These are phyloP conservation scores for Orthosia gothica DNA, from an alignment of 2,888 invertebrate genomes.

Conservation along the genomic window DNA sequence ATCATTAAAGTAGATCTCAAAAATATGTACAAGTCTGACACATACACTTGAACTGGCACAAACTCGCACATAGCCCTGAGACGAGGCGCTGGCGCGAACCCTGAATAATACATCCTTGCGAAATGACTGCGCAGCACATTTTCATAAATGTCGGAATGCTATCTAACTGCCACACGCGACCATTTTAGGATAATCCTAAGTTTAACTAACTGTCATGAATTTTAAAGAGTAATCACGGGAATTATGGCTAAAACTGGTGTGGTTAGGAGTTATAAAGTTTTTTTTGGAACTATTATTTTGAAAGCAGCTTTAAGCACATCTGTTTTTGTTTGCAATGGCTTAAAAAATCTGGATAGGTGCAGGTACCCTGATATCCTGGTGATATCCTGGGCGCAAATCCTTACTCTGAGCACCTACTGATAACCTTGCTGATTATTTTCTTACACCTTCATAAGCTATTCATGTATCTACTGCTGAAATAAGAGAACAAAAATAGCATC, in stretches of 20 bases:
- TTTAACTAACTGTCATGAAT: constrained; percentile 36
- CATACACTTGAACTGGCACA: constrained; percentile 10
- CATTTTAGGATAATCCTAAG: constrained; percentile 50
- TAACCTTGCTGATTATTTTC: not conserved
- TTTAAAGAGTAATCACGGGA: constrained; percentile 21
- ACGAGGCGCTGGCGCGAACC: constrained; percentile 26
- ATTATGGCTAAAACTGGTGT: constrained; percentile 1
- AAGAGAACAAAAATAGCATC: not conserved
- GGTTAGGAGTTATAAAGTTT: not conserved
- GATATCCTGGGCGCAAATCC: no score
- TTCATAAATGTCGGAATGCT: constrained; percentile 62
- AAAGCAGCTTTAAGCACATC: not conserved
- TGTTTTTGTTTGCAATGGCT: no score
- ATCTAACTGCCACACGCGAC: constrained; percentile 41
- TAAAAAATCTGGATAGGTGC: no score
- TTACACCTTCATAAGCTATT: no score
- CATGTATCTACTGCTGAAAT: no score
- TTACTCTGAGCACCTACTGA: no score
- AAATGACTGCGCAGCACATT: constrained; percentile 55
- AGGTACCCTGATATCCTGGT: no score
- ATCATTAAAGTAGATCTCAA: constrained; percentile 39
- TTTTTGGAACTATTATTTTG: not conserved
- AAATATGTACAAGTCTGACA: constrained; percentile 30
- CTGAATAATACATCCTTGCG: constrained; percentile 61
- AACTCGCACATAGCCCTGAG: constrained; percentile 13